A percentile compares a stretch with the other conserved stretches of the same genome.
phyloP scores from a whole-genome alignment of 2,113 vertebrate genomes.

The Excalfactoria chinensis region DNA sequence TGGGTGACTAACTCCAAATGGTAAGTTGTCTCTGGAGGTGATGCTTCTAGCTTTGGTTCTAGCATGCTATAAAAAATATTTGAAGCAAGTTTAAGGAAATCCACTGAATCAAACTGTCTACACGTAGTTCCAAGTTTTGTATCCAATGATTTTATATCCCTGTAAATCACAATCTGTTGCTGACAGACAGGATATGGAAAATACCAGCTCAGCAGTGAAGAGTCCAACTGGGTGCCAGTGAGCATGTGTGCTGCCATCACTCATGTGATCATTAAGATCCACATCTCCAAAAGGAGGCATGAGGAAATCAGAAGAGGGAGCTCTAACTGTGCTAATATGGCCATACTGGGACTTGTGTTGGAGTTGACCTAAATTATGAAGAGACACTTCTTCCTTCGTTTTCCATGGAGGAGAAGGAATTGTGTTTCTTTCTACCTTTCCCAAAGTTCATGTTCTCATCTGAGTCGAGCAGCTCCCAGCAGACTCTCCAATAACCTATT shows the following conservation, averaged over 20 bases:
- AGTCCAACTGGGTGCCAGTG: background rate
- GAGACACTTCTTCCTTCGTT: background rate
- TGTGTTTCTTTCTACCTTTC: background rate
- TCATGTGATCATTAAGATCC: background rate
- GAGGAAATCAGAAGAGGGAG: slow-evolving; percentile 54
- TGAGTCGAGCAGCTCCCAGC: background rate
- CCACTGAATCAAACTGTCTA: background rate
- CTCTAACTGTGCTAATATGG: slow-evolving; percentile 13
- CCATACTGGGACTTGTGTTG: background rate
- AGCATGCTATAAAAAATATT: background rate
- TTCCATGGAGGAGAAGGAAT: background rate
- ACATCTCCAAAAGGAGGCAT: background rate
- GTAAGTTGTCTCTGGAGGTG: background rate
- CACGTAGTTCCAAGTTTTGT: background rate
- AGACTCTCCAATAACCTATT: background rate
- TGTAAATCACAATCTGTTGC: background rate
- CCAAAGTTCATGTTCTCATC: background rate
- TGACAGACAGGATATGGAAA: background rate
- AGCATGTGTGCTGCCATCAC: background rate
- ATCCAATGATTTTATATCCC: background rate
- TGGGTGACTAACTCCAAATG: background rate
- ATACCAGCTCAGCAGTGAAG: background rate
- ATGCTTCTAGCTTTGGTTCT: background rate
- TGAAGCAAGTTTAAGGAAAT: background rate
- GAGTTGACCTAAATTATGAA: background rate